These are phyloP conservation scores for Drosophila kokeensis DNA, from an alignment of 2,888 invertebrate species.

Conservation along the genomic window DNA sequence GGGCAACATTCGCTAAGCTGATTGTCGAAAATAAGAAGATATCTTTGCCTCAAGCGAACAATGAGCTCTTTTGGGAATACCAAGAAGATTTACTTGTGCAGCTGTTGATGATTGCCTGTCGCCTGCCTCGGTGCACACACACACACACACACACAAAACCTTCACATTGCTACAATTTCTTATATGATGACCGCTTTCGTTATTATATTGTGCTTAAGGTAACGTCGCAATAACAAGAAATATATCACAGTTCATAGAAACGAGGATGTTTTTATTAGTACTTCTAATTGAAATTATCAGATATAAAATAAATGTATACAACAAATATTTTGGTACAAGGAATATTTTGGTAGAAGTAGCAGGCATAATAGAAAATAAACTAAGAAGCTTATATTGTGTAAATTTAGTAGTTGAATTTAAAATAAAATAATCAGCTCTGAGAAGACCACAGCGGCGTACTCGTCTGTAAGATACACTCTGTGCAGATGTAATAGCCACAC, in stretches of 20 bases:
- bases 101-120: conserved; percentile 27
- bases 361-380: neutral
- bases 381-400: neutral
- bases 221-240: neutral
- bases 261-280: neutral
- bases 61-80: conserved; percentile 2
- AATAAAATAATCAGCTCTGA: neutral
- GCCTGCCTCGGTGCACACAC: neutral
- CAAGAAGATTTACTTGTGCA: conserved; percentile 23
- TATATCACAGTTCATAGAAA: neutral
- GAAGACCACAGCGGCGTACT: neutral
- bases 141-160: conserved; percentile 6
- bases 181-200: neutral
- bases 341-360: neutral
- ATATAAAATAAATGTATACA: neutral
- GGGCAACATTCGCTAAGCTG: conserved; percentile 26
- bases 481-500: neutral
- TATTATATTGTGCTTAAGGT: conserved; percentile 2
- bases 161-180: conserved; percentile 13
- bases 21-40: conserved; percentile 12
- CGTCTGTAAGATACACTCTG: neutral
- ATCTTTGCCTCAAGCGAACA: conserved; percentile 16
- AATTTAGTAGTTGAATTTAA: neutral
- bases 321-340: neutral
- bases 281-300: neutral